Base-by-base conservation (phyloP, 2,113 vertebrate species). In the Himantopus leucocephalus region DNA sequence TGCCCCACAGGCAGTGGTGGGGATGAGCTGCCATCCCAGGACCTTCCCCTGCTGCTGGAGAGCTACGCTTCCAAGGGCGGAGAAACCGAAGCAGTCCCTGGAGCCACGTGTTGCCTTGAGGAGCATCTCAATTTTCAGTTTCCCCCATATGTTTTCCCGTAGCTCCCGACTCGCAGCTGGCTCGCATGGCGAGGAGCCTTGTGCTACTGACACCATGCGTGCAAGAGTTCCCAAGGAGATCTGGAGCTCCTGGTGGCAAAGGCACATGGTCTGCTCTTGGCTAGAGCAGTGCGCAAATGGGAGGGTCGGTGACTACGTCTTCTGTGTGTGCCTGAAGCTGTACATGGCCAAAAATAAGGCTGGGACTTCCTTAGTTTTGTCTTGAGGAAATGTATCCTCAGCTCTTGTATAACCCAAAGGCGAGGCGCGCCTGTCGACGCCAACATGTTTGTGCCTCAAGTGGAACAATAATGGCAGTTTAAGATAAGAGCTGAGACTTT, bases 71-170 rank as follows among this genome's bases (percentile, higher is more conserved):
- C 60, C 0, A 5, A 62, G 41, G 58, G 52, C 39, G 30, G 41
- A 12, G 32, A 9, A 6, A 12, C 29, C 48, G 2, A 9, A 55
- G 35, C 66, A 17, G 4, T 7, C n/a, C 21, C 8, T 3, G 64
- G 64, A 82, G 32, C 59, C 5, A 0, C 0, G 0, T 13, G 3
- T 26, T 52, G 19, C n/a, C 35, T 30, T 7, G 41, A 24, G 34
- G 43, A 48, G 17, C 72, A 17, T 22, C 87, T 24, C 27, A 4
- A 0, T 10, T 50, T 12, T 34, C 14, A 9, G 2, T 12, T 82
- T 56, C 24, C 29, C 9, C 30, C 9, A 3, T 5, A 1, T 4
- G 10, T 39, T 22, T 32, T 39, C 12, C 21, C 27, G 0, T 22
- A 22, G 43, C 63, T 58, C 8, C 48, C 27, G 64, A 8, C 43